Base-by-base conservation (phyloP, 2,797 vertebrate genomes). In the Spinus olivaceus region DNA sequence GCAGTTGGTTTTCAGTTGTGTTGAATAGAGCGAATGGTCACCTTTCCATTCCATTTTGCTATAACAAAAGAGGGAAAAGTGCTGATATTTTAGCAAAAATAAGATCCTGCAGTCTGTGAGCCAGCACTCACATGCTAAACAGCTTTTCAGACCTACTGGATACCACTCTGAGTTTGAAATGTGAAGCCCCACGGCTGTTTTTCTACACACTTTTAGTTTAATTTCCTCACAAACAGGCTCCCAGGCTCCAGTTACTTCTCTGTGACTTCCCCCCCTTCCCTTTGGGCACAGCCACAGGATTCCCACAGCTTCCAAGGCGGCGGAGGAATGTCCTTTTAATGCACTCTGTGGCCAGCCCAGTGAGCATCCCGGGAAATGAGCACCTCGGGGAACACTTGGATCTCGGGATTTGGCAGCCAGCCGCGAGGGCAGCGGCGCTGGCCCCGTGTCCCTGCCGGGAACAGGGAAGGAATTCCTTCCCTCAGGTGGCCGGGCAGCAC, bases 101-200 rank as follows among this genome's bases (percentile, higher is more conserved):
- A 61, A 89, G 57, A 84, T 63, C 53, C 65, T 60, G 49, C 86
- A 70, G 37, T 35, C 74, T 82, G 64, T 25, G 47, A 77, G 72
- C 60, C 46, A 46, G 54, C 0, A 6, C 44, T 92, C 69, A 57
- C 46, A 69, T 24, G 73, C 64, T 88, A 88, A 92, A 88, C 63
- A 83, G 92, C 84, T 91, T 94, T 88, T 82, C 82, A 87, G 64
- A 83, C 69, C 81, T 81, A 86, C 72, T 87, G 86, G 92, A 92
- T 76, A 69, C 93, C 84, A 76, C 73, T 92, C 91, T 35, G 85
- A 24, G 56, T 63, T 76, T 81, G 86, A 93, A 94, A 87, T 24
- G 64, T 72, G 81, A 92, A 92, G 91, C 94, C 86, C n/a, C 2
- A 47, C 3, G 70, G 94, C 94, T 94, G 74, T 94, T 92, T 93